Evolutionary conservation across 2,113 vertebrate genomes (phyloP), one percentile per base, ranked within the genome.

Genomic region (Heptranchias perlo): DNA sequence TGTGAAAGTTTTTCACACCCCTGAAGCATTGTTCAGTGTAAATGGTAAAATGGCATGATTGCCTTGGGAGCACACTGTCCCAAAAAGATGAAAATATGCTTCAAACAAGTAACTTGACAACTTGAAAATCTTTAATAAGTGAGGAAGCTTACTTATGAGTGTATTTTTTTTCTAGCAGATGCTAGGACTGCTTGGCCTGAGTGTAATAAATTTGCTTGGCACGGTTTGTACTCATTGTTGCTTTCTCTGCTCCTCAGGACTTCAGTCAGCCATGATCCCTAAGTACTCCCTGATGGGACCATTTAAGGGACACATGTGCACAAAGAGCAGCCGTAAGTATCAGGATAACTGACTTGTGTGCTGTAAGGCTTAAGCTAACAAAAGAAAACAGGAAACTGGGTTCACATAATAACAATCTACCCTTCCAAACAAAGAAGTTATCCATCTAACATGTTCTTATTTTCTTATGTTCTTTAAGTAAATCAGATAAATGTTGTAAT

Each of bases 291-390:
- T 97, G 96, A 96, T 89, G 96, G 96, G 96, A 69, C 96, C 78
- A 96, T 97, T 97, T 96, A 97, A 95, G 97, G 97, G 97, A 96
- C 96, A 97, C 58, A 95, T 96, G 96, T 97, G 96, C 94, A 96
- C 97, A 96, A 97, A 97, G 97, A 97, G 97, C 95, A 97, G 96
- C 69, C 0, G 64, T 98, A 97, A 97, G 97, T 97, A 97, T 96
- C 96, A 67, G 39, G 13, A 73, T 31, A 91, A 54, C 31, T 58
- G 23, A 91, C 31, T 58, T 54, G 52, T 44, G 35, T 52, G 65
- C 16, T 35, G 10, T 49, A 35, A 49, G 4, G 25, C 64, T 31
- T 13, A 49, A 52, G 28, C 73, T 16, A 31, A 47, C 28, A 69
- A 94, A 65, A 44, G 6, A 21, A 39, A 94, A 28, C 58, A 18